phyloP scores from a whole-genome alignment of 1,140 invertebrate species.

The Melipona quadrifasciata region DNA sequence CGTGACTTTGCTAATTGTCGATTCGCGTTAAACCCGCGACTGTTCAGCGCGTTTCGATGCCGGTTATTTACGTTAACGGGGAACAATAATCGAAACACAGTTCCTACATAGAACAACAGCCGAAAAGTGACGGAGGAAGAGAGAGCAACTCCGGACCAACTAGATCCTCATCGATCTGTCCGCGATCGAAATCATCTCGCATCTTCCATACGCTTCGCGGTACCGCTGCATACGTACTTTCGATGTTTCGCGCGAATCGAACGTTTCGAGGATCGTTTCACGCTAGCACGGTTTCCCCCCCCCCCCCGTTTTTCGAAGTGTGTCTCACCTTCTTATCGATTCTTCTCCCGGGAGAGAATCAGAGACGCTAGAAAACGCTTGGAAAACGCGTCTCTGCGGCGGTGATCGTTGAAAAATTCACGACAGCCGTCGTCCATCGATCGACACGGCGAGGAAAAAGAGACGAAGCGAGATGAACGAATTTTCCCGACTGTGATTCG shows the following conservation, averaged over 20 bases:
- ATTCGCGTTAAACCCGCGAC: constrained; percentile 13
- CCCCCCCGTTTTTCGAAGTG: neutral
- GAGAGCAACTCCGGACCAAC: too few relatives aligned
- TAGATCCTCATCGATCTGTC: neutral
- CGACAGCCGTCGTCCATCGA: neutral
- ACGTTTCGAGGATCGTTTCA: neutral
- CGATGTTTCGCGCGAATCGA: neutral
- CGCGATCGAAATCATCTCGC: neutral
- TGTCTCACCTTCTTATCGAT: neutral
- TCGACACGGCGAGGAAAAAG: neutral
- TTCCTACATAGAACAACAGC: neutral
- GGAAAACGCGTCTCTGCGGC: neutral
- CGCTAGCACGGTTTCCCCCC: neutral
- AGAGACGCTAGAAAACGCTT: too few relatives aligned
- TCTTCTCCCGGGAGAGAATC: neutral
- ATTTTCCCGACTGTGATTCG: neutral
- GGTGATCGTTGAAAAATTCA: constrained; percentile 1
- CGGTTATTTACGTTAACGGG: constrained; percentile 8
- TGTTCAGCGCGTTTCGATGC: constrained; percentile 7
- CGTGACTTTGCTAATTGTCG: constrained; percentile 26
- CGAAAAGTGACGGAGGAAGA: too few relatives aligned
- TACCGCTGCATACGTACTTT: neutral
- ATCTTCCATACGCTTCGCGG: neutral
- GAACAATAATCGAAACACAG: constrained; percentile 8
- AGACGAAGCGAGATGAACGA: neutral